Evolutionary conservation across 2,797 vertebrate genomes (phyloP), one percentile per base, ranked within the genome.

Genomic region (Hirundo rustica): DNA sequence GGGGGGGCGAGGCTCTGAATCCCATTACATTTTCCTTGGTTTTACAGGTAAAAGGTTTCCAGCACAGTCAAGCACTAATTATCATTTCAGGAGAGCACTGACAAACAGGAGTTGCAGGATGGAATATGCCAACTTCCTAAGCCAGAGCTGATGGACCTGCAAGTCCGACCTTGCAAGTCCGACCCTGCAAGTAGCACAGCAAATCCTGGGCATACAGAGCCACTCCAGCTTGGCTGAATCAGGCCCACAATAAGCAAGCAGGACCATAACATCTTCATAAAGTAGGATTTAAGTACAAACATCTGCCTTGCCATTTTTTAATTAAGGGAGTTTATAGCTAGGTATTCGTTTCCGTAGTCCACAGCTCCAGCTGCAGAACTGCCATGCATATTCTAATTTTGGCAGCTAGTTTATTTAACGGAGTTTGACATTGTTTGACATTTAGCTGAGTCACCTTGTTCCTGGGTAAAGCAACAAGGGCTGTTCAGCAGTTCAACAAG

Each of bases 381-480:
- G 84, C 91, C 78, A 74, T 62, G 74, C 5, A 1, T 62, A 88
- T 88, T 92, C 91, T 95, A 96, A 97, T 95, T 92, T 94, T 80
- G 17, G 94, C 88, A 92, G 89, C 65, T 32, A 92, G 91, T 93
- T 95, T 92, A 94, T 91, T 97, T 89, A 94, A 95, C 65, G 3
- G 64, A 60, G 45, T 76, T 92, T 92, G 94, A 96, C 75, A 83
- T 53, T 95, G 89, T 96, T 94, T 96, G 84, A 95, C 92, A 67
- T 93, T 94, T 66, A 93, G 93, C 76, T 88, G 87, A 96, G 95
- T 95, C 95, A 95, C 92, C 91, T 95, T 93, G 94, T 93, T 93
- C 74, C 72, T 0, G 61, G 61, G 72, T 85, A 96, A 92, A 88
- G 95, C 89, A 96, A 78, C 92, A 88, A 91, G 82, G 74, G 45